Percentiles rank a stretch among this genome's conserved stretches.
These are phyloP conservation scores for Cryptops parisi DNA, from an alignment of 2,888 invertebrate genomes.

Conservation along the genomic window DNA sequence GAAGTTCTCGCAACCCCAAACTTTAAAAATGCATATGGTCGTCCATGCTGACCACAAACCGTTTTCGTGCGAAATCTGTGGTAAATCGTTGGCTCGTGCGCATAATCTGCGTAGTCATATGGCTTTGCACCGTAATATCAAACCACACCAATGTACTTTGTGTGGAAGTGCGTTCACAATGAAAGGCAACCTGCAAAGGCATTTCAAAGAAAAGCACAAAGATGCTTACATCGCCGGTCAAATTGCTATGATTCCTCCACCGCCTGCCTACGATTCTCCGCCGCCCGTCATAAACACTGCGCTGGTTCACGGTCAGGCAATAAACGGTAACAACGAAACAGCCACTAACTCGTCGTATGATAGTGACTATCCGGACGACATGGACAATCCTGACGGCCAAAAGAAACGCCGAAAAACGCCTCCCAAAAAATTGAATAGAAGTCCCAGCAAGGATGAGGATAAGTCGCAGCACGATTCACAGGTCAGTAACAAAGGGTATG, in stretches of 20 bases:
- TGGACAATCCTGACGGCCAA: not conserved
- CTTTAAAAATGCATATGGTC: conserved; percentile 33
- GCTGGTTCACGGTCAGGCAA: not conserved
- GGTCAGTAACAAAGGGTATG: not conserved
- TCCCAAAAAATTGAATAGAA: not conserved
- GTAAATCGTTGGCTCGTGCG: conserved; percentile 32
- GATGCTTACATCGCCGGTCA: conserved; percentile 11
- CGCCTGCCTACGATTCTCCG: not conserved
- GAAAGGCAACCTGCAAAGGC: conserved; percentile 27
- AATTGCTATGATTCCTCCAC: not conserved
- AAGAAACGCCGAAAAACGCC: conserved; percentile 1
- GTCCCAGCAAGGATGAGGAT: not conserved
- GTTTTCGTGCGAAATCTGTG: conserved; percentile 31
- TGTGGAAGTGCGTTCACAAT: conserved; percentile 34
- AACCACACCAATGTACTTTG: conserved; percentile 30
- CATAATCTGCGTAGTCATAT: conserved; percentile 34
- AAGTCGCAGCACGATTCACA: not conserved
- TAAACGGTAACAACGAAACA: not conserved
- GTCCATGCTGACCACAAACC: conserved; percentile 33
- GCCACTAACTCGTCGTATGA: not conserved
- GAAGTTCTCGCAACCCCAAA: conserved; percentile 33
- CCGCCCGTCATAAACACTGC: not conserved
- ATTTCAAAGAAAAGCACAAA: conserved; percentile 22
- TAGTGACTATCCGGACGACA: not conserved
- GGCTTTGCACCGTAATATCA: conserved; percentile 32